Evolutionary conservation across 2,888 invertebrate species (phyloP).

Genomic region (Saturnia pavonia): DNA sequence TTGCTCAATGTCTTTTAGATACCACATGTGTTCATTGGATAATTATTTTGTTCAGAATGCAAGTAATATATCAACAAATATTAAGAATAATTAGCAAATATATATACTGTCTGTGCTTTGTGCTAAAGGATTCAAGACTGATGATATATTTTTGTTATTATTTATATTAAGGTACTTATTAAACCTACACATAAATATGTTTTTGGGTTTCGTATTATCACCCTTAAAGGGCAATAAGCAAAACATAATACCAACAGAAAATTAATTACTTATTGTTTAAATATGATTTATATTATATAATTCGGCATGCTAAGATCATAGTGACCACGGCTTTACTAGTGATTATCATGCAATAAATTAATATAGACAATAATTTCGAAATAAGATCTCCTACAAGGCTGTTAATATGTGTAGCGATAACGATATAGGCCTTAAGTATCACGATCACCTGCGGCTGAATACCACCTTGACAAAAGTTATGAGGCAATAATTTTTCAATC

Average conservation of each 20-base stretch:
- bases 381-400: constrained; percentile 53
- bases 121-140: neutral
- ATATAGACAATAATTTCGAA: constrained; percentile 52
- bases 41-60: neutral
- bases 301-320: constrained; percentile 41
- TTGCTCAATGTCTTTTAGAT: too few relatives aligned
- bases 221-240: neutral
- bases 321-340: constrained; percentile 42
- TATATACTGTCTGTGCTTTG: neutral
- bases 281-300: constrained; percentile 4
- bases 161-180: neutral
- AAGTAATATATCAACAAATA: neutral
- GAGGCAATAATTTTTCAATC: constrained; percentile 33
- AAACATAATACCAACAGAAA: constrained; percentile 31
- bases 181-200: too few relatives aligned
- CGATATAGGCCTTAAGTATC: constrained; percentile 43
- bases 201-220: too few relatives aligned
- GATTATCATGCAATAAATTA: constrained; percentile 52
- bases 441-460: constrained; percentile 47
- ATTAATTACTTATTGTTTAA: constrained; percentile 33
- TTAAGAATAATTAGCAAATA: neutral
- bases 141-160: neutral
- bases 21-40: too few relatives aligned
- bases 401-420: constrained; percentile 34
- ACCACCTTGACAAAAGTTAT: constrained; percentile 40